Evolutionary conservation across 2,888 invertebrate genomes (phyloP).

Genomic region (Mesorhabditis belari): DNA sequence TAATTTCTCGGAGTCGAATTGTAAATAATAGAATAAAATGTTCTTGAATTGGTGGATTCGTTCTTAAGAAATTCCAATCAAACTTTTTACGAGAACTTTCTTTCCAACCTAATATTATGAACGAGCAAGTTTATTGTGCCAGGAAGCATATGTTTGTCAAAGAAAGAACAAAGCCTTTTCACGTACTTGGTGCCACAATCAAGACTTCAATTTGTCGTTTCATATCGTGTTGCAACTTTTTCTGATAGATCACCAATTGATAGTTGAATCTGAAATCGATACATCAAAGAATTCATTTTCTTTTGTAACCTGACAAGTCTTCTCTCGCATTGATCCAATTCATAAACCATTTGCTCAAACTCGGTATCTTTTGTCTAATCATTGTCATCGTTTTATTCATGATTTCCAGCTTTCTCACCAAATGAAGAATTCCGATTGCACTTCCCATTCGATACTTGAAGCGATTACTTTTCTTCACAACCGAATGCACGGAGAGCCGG

Average conservation of each 20-base stretch:
- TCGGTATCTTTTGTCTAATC: conserved; percentile 29
- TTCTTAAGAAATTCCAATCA: too few relatives aligned
- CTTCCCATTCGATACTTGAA: conserved; percentile 46
- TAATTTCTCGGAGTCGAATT: too few relatives aligned
- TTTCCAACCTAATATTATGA: too few relatives aligned
- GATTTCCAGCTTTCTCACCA: conserved; percentile 19
- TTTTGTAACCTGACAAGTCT: conserved; percentile 35
- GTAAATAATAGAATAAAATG: too few relatives aligned
- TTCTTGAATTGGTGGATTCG: too few relatives aligned
- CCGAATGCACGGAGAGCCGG: conserved; percentile 37
- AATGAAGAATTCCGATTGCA: conserved; percentile 36
- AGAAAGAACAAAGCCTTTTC: too few relatives aligned
- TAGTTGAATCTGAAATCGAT: conserved; percentile 37
- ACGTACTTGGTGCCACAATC: background rate
- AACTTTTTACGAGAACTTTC: too few relatives aligned
- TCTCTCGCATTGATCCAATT: conserved; percentile 36
- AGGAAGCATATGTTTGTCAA: too few relatives aligned
- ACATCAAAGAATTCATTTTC: too few relatives aligned
- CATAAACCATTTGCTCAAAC: conserved; percentile 31
- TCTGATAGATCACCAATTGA: conserved; percentile 25
- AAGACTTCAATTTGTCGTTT: background rate
- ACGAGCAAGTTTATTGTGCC: too few relatives aligned
- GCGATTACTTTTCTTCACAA: conserved; percentile 44
- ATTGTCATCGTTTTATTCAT: background rate
- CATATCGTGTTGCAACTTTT: background rate